Base-by-base conservation (phyloP, 1,140 invertebrate genomes). In the Eufriesea mexicana region DNA sequence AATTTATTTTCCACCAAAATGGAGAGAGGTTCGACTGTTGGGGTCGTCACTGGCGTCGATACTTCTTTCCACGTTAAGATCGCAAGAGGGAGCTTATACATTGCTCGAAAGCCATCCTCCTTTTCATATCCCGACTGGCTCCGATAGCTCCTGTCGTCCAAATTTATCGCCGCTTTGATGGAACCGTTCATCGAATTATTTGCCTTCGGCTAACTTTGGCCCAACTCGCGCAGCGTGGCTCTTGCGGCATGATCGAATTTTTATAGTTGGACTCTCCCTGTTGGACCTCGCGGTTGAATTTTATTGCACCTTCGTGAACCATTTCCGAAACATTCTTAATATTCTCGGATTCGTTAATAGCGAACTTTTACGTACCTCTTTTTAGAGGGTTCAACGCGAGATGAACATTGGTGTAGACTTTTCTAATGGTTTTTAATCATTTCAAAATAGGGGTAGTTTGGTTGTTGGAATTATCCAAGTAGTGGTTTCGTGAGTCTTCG, bases 1-100 rank as follows among this genome's bases (percentile, higher is more conserved):
- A 88, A 90, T 91, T 90, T 84, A 90, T 90, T 90, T 90, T 86
- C 70, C 66, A 79, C 54, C 87, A 82, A 87, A n/a, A 87, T 74
- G 83, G 62, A 83, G 64, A 89, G 86, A 79, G 76, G 66, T 76
- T 84, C 61, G 87, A 79, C 57, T 73, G 25, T 71, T 68, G 1
- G 71, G 67, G 61, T 80, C 80, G 85, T 84, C 73, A 78, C 59
- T 59, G 35, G 76, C 49, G 57, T 23, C 64, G 78, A 73, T 64
- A 72, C 77, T 68, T 79, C 76, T 84, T 74, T 81, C 57, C 45
- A 74, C 55, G 75, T 75, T 80, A 49, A 23, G 73, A 86, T 70
- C 62, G 79, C 54, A 57, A 45, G 74, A 42, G 20, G 23, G 62
- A 59, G 70, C 72, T 79, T 86, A 71, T 68, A 74, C 16, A 62